Percentiles rank a stretch among this genome's conserved stretches.
Conservation (phyloP, 2,797 vertebrate genomes). For the Cephalopachus bancanus region DNA sequence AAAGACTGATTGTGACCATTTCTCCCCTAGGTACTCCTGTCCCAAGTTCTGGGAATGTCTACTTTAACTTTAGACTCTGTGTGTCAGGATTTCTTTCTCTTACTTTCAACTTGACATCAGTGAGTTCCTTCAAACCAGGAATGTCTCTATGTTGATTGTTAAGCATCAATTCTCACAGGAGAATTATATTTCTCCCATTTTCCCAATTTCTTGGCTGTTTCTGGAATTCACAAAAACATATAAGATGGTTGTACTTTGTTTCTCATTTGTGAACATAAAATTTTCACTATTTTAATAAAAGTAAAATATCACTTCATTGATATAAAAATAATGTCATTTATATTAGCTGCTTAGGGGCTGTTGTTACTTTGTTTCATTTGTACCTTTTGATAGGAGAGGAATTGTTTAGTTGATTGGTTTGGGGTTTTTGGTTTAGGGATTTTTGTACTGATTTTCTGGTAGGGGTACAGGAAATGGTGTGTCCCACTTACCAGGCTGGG, state of each 20-base stretch:
- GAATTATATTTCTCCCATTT: too few relatives aligned
- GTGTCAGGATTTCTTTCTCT: too few relatives aligned
- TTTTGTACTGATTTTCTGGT: background rate
- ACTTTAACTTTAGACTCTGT: too few relatives aligned
- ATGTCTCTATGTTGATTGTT: too few relatives aligned
- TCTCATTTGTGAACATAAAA: background rate
- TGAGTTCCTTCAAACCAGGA: too few relatives aligned
- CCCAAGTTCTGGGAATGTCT: too few relatives aligned
- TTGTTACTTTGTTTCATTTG: conserved; percentile 3
- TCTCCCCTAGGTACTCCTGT: too few relatives aligned
- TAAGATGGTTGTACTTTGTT: background rate
- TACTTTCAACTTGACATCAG: too few relatives aligned
- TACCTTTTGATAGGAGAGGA: background rate
- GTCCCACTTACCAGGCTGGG: background rate
- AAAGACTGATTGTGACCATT: too few relatives aligned
- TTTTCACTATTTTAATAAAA: conserved; percentile 30
- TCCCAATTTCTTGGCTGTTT: too few relatives aligned
- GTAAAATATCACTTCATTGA: background rate
- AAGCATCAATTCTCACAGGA: too few relatives aligned
- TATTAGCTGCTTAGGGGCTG: background rate
- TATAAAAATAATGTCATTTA: background rate
- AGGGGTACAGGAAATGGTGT: background rate
- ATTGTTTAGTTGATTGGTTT: background rate
- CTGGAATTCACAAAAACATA: too few relatives aligned
- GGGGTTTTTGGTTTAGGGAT: background rate